Base-by-base conservation (phyloP, 2,113 vertebrate genomes). In the Oncorhynchus keta region DNA sequence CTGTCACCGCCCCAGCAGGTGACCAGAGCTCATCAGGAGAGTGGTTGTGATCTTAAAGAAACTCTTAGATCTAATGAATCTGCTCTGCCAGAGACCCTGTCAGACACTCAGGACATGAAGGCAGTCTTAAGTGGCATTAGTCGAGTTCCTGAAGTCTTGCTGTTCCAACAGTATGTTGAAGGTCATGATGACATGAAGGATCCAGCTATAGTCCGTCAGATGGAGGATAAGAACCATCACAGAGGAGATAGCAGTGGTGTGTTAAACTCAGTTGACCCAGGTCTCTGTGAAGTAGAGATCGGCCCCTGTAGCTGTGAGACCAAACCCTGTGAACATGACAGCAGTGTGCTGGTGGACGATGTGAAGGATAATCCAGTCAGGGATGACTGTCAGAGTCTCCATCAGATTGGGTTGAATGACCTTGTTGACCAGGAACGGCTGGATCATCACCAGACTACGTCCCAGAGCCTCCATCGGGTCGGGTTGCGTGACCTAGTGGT, bases 81-180 rank as follows among this genome's bases (percentile, higher is more conserved):
- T 68, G 62, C 79, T 48, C 35, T 70, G 73, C 13, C 45, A 9
- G 66, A 81, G 55, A 22, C 74, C 70, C 79, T 78, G 22, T 35
- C 76, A 74, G 83, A 89, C 24, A 75, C 73, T 24, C 2, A 67
- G 67, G 70, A 20, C 51, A 72, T 69, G 11, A 76, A 78, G 59
- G 75, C 80, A 24, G 81, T 49, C 45, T 76, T 84, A 71, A 81
- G 70, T 70, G 76, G 51, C 28, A 1, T 55, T 55, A 55, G 51
- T 18, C 12, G 51, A 55, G 67, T 76, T 24, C 88, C 89, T 79
- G 88, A 92, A 83, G 83, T 74, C n/a, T 73, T 81, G 73, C 76
- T 82, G 81, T 83, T 87, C 61, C 84, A 86, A 77, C 76, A 84
- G 22, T 84, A 87, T 70, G 68, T 30, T 18, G 79, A 77, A 68